phyloP scores from a whole-genome alignment of 2,888 invertebrate species.

The Proisotoma minuta region DNA sequence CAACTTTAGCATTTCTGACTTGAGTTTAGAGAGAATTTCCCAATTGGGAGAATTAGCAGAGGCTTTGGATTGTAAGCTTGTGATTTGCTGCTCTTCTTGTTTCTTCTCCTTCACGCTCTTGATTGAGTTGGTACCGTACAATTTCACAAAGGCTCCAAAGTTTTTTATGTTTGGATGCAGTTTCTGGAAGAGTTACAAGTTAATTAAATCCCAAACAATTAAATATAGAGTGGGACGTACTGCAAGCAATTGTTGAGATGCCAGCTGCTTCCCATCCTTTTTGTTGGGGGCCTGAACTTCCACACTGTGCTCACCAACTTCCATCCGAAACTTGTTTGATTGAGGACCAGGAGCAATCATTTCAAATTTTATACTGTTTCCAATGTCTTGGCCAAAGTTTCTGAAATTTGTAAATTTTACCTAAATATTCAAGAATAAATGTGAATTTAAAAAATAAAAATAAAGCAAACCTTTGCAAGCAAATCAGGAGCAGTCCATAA shows the following conservation, averaged over 20 bases:
- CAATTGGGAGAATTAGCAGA: conserved; percentile 85
- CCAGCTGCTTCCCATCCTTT: conserved; percentile 90
- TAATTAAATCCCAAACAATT: neutral
- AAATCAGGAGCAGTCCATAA: conserved; percentile 86
- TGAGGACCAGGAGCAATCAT: conserved; percentile 83
- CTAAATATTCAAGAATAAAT: neutral
- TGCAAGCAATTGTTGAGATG: conserved; percentile 69
- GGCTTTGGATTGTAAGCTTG: conserved; percentile 80
- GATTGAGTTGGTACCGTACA: conserved; percentile 87
- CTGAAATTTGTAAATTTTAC: conserved; percentile 51
- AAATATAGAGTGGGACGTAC: conserved; percentile 23
- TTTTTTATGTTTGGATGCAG: conserved; percentile 90
- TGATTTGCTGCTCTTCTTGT: conserved; percentile 86
- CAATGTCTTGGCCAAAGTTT: conserved; percentile 79
- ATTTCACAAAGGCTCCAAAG: conserved; percentile 87
- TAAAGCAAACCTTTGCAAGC: conserved; percentile 62
- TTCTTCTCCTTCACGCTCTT: conserved; percentile 89
- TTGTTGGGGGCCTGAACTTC: conserved; percentile 73
- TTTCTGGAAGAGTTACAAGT: conserved; percentile 55
- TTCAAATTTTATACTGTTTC: conserved; percentile 74
- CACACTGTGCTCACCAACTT: conserved; percentile 84
- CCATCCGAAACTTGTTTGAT: conserved; percentile 90
- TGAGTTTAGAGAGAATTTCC: conserved; percentile 79
- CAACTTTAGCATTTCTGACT: conserved; percentile 74
- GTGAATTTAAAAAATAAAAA: neutral